Evolutionary conservation across 2,113 vertebrate species (phyloP).

Genomic region (Phylloscopus trochiloides): DNA sequence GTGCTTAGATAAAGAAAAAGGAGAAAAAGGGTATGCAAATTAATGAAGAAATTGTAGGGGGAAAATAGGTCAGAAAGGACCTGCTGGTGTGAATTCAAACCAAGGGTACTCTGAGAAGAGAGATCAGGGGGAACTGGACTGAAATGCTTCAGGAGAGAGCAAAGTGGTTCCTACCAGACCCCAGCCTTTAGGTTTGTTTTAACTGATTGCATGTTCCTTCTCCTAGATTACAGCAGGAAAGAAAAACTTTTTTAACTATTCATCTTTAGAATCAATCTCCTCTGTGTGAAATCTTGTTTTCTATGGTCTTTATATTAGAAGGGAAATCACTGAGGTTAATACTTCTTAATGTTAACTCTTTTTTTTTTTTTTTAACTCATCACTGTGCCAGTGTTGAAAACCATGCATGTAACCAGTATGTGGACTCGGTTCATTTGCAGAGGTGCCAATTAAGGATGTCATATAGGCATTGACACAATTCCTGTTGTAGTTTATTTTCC

Average conservation of each 20-base stretch:
- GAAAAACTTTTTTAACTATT: neutral
- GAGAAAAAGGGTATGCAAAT: neutral
- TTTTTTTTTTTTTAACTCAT: neutral
- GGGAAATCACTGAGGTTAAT: neutral
- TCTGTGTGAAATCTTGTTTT: neutral
- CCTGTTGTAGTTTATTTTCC: neutral
- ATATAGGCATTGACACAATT: neutral
- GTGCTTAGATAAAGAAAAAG: neutral
- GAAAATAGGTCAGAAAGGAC: neutral
- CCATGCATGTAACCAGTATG: neutral
- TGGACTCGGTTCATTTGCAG: neutral
- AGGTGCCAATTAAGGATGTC: neutral
- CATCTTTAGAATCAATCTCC: neutral
- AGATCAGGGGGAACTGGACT: neutral
- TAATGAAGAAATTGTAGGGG: neutral
- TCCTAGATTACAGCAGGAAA: neutral
- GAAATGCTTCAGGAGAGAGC: neutral
- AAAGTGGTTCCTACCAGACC: neutral
- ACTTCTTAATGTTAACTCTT: neutral
- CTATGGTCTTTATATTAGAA: neutral
- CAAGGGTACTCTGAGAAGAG: neutral
- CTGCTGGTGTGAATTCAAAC: neutral
- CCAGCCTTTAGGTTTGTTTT: neutral
- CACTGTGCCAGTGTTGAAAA: neutral
- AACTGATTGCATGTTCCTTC: neutral